These are phyloP conservation scores for Drosophila willistoni DNA, from an alignment of 1,140 invertebrate genomes.

Conservation along the genomic window DNA sequence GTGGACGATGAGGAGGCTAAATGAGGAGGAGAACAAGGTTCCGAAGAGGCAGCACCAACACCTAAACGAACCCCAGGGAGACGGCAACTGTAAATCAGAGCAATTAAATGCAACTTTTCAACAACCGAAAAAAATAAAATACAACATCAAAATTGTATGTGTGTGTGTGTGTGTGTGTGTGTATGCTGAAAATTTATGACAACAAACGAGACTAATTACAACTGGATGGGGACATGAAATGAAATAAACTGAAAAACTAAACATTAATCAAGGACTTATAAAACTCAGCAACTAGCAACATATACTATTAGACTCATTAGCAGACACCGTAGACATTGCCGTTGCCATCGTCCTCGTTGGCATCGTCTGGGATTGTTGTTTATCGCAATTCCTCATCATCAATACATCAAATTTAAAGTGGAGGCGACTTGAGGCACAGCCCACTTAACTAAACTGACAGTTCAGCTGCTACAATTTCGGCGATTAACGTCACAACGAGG, in stretches of 20 bases:
- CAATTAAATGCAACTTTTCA: constrained; percentile 79
- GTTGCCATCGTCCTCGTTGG: neutral
- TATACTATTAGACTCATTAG: constrained; percentile 15
- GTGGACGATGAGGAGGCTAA: constrained; percentile 7
- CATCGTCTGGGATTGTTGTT: constrained; percentile 25
- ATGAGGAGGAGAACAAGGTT: neutral
- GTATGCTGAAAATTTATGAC: constrained; percentile 64
- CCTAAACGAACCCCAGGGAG: constrained; percentile 22
- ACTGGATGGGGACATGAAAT: constrained; percentile 41
- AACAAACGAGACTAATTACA: constrained; percentile 65
- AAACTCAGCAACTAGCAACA: neutral
- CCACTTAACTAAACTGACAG: constrained; percentile 77
- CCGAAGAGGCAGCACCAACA: constrained; percentile 6
- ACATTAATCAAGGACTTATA: constrained; percentile 69
- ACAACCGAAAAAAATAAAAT: constrained; percentile 42
- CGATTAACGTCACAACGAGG: constrained; percentile 73
- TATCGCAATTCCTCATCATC: constrained; percentile 54
- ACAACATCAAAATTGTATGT: neutral
- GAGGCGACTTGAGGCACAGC: constrained; percentile 54
- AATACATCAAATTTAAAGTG: constrained; percentile 62
- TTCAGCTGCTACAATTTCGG: constrained; percentile 81
- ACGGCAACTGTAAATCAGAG: constrained; percentile 70
- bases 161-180: constrained; percentile 6
- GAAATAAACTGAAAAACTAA: constrained; percentile 47
- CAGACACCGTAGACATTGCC: neutral